These are phyloP conservation scores for Otus scops DNA, from an alignment of 2,797 vertebrate genomes.

Conservation along the genomic window DNA sequence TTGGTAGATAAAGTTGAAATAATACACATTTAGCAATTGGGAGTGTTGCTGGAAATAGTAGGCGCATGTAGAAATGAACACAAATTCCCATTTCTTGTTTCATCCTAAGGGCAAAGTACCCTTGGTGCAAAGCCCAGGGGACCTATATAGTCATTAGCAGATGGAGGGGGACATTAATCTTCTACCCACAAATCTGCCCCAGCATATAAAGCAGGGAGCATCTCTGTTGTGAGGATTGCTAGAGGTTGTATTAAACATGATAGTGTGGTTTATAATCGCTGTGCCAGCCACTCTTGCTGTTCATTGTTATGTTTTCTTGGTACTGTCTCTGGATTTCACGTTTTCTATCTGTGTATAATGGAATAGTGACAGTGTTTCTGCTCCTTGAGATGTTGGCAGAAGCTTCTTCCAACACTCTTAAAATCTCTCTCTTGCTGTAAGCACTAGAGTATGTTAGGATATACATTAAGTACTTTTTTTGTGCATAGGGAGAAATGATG, in stretches of 20 bases:
- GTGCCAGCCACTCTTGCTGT: not conserved
- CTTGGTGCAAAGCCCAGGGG: constrained; percentile 42
- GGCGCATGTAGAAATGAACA: not conserved
- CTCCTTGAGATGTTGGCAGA: not conserved
- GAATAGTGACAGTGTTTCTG: not conserved
- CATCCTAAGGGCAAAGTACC: constrained; percentile 61
- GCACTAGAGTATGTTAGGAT: not conserved
- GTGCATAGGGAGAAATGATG: not conserved
- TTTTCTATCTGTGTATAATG: not conserved
- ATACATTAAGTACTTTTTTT: not conserved
- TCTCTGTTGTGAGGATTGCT: constrained; percentile 28
- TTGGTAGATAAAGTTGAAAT: constrained; percentile 45
- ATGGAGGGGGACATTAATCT: constrained; percentile 58
- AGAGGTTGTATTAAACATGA: not conserved
- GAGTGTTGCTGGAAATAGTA: not conserved
- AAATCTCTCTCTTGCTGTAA: not conserved
- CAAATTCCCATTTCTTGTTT: constrained; percentile 35
- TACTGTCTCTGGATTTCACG: not conserved
- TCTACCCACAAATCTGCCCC: constrained; percentile 31
- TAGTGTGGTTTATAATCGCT: not conserved
- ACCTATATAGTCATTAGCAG: constrained; percentile 49
- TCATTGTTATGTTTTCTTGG: not conserved
- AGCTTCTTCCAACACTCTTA: not conserved
- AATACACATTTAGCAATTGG: constrained; percentile 11
- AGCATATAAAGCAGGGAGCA: constrained; percentile 25